phyloP scores from a whole-genome alignment of 2,797 vertebrate genomes.

The Acanthornis magna region DNA sequence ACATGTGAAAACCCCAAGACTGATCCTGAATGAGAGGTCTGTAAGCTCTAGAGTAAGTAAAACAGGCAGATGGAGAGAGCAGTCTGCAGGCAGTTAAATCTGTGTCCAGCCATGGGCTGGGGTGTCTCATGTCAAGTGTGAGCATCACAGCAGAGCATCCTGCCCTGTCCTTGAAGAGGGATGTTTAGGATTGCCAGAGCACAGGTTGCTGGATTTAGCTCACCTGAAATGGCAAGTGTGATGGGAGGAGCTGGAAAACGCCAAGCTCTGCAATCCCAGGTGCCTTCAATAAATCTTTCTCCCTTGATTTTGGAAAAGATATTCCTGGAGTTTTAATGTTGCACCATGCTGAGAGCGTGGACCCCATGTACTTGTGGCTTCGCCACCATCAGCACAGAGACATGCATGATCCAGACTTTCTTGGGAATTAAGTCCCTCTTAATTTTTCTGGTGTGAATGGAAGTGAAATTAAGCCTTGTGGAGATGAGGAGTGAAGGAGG shows the following conservation, averaged over 20 bases:
- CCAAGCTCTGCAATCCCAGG: neutral
- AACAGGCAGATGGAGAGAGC: neutral
- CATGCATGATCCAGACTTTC: neutral
- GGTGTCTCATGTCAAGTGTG: rapidly evolving
- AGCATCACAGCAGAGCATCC: neutral
- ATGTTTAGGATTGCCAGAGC: neutral
- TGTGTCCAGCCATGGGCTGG: neutral
- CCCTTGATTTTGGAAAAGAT: neutral
- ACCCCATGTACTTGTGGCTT: neutral
- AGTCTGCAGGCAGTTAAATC: neutral
- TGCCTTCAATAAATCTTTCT: neutral
- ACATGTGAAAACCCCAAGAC: neutral
- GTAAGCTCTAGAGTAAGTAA: neutral
- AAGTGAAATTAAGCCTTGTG: neutral
- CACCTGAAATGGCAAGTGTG: neutral
- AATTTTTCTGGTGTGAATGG: neutral
- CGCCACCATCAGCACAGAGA: neutral
- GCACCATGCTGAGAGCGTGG: neutral
- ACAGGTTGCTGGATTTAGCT: neutral
- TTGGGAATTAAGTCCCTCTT: neutral
- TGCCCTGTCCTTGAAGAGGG: neutral
- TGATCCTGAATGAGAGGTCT: neutral
- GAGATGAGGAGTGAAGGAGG: neutral
- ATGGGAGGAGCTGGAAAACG: neutral
- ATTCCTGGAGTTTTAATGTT: neutral